phyloP scores from a whole-genome alignment of 2,888 invertebrate species.

The Papilio demoleus region DNA sequence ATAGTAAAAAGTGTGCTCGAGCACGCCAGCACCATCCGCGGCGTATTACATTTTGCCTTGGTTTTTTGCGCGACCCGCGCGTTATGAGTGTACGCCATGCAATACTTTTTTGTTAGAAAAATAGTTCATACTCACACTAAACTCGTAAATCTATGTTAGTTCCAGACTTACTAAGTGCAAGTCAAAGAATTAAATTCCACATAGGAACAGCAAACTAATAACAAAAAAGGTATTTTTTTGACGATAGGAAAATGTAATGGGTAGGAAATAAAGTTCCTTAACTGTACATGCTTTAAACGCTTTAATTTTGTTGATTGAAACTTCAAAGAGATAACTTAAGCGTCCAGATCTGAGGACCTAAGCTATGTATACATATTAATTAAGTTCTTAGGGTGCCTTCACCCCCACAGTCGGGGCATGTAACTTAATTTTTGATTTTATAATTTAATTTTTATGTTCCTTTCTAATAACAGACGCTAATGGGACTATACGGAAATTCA shows the following conservation, averaged over 20 bases:
- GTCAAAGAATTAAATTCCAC: background rate
- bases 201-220: too few species aligned
- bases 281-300: background rate
- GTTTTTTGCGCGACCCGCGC: slow-evolving; percentile 12
- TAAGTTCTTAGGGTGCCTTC: slow-evolving; percentile 1
- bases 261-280: too few species aligned
- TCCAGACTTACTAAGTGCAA: background rate
- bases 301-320: background rate
- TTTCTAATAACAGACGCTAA: background rate
- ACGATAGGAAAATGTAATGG: too few species aligned
- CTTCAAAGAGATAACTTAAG: background rate
- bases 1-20: slow-evolving; percentile 40
- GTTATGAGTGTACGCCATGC: slow-evolving; percentile 1
- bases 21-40: slow-evolving; percentile 52
- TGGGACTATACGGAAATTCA: background rate
- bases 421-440: slow-evolving; percentile 13
- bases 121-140: background rate
- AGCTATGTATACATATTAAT: slow-evolving; percentile 5
- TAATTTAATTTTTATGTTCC: slow-evolving; percentile 22
- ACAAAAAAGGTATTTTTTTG: too few species aligned
- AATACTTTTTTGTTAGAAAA: background rate
- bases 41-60: slow-evolving; percentile 44
- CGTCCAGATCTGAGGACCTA: background rate
- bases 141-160: background rate
- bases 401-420: background rate